A percentile compares a stretch with the other conserved stretches of the same genome.
These are phyloP conservation scores for Rhea pennata DNA, from an alignment of 2,113 vertebrate genomes.

Conservation along the genomic window DNA sequence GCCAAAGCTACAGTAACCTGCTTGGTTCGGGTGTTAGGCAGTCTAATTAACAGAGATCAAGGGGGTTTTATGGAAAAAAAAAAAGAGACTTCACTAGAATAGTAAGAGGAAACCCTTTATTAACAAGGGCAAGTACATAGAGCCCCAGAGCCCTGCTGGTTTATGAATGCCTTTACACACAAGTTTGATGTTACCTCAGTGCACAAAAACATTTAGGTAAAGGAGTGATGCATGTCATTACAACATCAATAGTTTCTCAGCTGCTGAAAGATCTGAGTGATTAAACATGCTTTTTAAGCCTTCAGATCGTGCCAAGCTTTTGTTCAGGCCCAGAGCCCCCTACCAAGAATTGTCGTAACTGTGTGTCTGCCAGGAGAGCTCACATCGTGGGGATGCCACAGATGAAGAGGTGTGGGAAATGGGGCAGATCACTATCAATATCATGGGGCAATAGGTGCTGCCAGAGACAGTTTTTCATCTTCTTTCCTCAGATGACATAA, in stretches of 20 bases:
- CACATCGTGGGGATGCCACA: background rate
- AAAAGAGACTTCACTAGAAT: background rate
- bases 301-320: background rate
- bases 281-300: background rate
- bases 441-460: accelerated
- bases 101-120: slow-evolving; percentile 19
- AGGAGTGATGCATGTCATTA: background rate
- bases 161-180: background rate
- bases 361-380: background rate
- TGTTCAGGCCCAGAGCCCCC: background rate
- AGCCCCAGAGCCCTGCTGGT: background rate
- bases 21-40: slow-evolving; percentile 38
- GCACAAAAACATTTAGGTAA: background rate
- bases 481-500: background rate
- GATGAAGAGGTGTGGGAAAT: background rate
- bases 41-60: slow-evolving; percentile 48
- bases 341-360: background rate
- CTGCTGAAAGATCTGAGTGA: background rate
- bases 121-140: background rate
- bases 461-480: background rate
- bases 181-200: background rate
- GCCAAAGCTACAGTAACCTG: slow-evolving; percentile 36
- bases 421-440: accelerated
- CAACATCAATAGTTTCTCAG: background rate
- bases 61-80: background rate